A percentile compares a stretch with the other conserved stretches of the same genome.
These are phyloP conservation scores for Campoplex nolae DNA, from an alignment of 2,888 invertebrate species.

Conservation along the genomic window DNA sequence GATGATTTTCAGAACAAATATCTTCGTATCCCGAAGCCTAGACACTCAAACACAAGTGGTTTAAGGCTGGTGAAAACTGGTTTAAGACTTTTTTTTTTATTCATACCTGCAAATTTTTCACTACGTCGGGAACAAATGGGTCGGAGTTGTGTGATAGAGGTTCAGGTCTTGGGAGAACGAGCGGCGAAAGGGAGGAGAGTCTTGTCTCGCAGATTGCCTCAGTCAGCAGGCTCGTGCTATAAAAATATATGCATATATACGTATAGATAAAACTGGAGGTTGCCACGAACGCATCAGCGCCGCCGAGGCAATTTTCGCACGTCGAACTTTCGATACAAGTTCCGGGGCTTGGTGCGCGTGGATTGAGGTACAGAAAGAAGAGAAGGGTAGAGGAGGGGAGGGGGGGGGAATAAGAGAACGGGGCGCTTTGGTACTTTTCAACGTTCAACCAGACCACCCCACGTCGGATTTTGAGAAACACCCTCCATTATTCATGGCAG, in stretches of 20 bases:
- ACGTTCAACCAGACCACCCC: conserved; percentile 69
- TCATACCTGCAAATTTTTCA: conserved; percentile 52
- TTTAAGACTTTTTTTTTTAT: background rate
- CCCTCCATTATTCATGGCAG: conserved; percentile 82
- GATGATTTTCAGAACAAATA: background rate
- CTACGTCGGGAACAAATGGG: conserved; percentile 58
- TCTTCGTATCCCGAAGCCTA: background rate
- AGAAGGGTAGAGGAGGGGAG: background rate
- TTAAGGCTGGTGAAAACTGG: background rate
- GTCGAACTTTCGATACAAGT: conserved; percentile 76
- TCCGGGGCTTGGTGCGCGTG: conserved; percentile 56
- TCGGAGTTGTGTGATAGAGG: conserved; percentile 32
- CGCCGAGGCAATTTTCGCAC: conserved; percentile 74
- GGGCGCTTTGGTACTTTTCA: conserved; percentile 55
- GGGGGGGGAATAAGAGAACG: background rate
- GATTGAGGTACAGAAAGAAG: conserved; percentile 27
- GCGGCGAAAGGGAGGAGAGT: conserved; percentile 14
- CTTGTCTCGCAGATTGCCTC: conserved; percentile 66
- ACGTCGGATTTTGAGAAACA: conserved; percentile 81
- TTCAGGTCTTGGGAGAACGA: background rate
- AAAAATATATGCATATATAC: conserved; percentile 35
- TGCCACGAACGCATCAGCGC: conserved; percentile 67
- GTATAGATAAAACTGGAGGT: conserved; percentile 55
- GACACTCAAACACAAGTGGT: background rate
- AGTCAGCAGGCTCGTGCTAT: conserved; percentile 56